Base-by-base conservation (phyloP, 2,113 vertebrate genomes). In the Sclerurus mexicanus region DNA sequence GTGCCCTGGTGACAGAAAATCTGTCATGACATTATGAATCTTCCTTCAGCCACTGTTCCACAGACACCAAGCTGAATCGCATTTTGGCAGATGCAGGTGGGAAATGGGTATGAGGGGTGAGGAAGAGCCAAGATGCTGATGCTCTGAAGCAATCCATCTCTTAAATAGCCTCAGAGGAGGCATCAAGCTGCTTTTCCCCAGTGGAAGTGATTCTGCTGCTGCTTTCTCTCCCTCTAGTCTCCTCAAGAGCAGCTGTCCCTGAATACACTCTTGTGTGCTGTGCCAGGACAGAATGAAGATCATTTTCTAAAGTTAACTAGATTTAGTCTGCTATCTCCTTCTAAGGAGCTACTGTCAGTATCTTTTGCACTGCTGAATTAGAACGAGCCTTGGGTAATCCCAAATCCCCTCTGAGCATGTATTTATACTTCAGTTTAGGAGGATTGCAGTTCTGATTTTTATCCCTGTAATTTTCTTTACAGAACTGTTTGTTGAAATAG, bases 351-450 rank as follows among this genome's bases (percentile, higher is more conserved):
- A 76, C 81, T 93, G 84, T 89, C 85, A 88, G 74, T 66, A 66
- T 91, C 68, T 85, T 94, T 83, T 79, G 37, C 7, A 4, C 1
- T 5, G 56, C 69, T 93, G 87, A 94, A 94, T 95, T 87, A 91
- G 58, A 96, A 93, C 67, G 75, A 95, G 87, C 59, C 62, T 93
- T 87, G 67, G 62, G 19, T 93, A 85, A 96, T 91, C 75, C 87
- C 74, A 92, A 93, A 96, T 90, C 79, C 37, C 42, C 60, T 77
- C 68, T 66, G 27, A 95, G 85, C 55, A 69, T 27, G n/a, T 83
- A 95, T 91, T 94, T 95, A 79, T 94, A 90, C 59, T 94, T 89
- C 81, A 93, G 20, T 91, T 91, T 95, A 95, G 91, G 37, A 88
- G 83, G 68, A 92, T 13, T 87, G 66, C 12, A 37, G 62, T 68